Percentiles rank a stretch among this genome's conserved stretches.
Evolutionary conservation across 2,888 invertebrate genomes (phyloP).

Genomic region (Rutpela maculata): DNA sequence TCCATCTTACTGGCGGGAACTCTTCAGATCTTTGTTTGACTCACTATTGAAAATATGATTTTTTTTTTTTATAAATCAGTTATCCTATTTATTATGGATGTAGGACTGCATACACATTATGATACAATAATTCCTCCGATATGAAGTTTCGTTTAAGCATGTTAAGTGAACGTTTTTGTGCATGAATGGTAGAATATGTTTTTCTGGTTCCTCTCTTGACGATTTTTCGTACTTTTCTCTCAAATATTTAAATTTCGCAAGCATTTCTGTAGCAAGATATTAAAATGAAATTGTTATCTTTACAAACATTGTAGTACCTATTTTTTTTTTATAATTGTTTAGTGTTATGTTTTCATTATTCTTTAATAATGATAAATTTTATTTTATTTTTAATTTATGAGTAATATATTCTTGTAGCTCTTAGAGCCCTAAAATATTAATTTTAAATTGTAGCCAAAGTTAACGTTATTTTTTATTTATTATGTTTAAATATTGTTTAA

Average conservation of each 20-base stretch:
- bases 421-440: slow-evolving; percentile 63
- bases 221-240: slow-evolving; percentile 29
- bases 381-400: slow-evolving; percentile 59
- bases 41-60: too few relatives aligned
- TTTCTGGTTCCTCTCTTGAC: background rate
- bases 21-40: too few relatives aligned
- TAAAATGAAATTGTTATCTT: slow-evolving; percentile 46
- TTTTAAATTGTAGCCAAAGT: slow-evolving; percentile 73
- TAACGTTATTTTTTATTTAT: slow-evolving; percentile 72
- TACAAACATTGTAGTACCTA: slow-evolving; percentile 51
- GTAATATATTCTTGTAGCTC: slow-evolving; percentile 67
- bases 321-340: slow-evolving; percentile 50
- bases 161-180: too few relatives aligned
- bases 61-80: too few relatives aligned
- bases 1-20: too few relatives aligned
- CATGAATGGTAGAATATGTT: background rate
- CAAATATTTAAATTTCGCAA: slow-evolving; percentile 19
- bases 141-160: too few relatives aligned
- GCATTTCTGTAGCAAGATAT: slow-evolving; percentile 52
- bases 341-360: slow-evolving; percentile 52
- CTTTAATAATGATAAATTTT: slow-evolving; percentile 42
- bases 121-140: too few relatives aligned
- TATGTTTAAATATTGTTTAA: slow-evolving; percentile 61
- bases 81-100: too few relatives aligned
- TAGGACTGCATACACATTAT: too few relatives aligned